Evolutionary conservation across 2,113 vertebrate genomes (phyloP).

Genomic region (Gambusia affinis): DNA sequence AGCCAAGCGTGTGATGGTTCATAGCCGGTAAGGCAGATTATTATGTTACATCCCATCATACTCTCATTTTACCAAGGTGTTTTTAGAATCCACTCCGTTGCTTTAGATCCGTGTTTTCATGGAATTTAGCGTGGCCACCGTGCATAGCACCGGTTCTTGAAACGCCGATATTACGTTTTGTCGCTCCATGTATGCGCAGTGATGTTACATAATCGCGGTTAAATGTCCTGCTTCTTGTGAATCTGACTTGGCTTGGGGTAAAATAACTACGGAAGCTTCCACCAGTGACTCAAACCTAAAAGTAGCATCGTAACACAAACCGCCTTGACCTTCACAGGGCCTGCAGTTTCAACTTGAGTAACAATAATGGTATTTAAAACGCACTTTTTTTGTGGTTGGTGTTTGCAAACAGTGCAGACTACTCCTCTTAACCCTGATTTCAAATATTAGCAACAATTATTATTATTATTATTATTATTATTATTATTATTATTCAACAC

Average conservation of each 20-base stretch:
- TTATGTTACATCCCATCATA: conserved; percentile 25
- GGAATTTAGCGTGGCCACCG: conserved; percentile 17
- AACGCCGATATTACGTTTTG: too few relatives aligned
- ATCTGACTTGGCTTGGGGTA: background rate
- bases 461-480: too few relatives aligned
- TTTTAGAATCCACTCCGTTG: background rate
- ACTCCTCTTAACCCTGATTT: background rate
- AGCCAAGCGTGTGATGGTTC: conserved; percentile 21
- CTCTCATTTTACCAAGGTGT: conserved; percentile 8
- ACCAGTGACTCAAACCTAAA: conserved; percentile 14
- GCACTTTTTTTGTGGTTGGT: too few relatives aligned
- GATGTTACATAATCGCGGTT: background rate
- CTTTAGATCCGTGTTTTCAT: background rate
- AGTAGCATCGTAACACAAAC: conserved; percentile 35
- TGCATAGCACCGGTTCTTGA: conserved; percentile 19
- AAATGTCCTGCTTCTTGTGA: background rate
- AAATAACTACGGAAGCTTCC: conserved; percentile 8
- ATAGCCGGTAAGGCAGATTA: conserved; percentile 2
- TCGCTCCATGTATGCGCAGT: background rate
- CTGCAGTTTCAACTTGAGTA: background rate
- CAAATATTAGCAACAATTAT: background rate
- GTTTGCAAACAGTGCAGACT: background rate
- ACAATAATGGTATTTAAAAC: background rate
- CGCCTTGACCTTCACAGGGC: conserved; percentile 21
- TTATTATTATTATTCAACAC: too few relatives aligned